Evolutionary conservation across 2,888 invertebrate species (phyloP).

Genomic region (Lepas anatifera): DNA sequence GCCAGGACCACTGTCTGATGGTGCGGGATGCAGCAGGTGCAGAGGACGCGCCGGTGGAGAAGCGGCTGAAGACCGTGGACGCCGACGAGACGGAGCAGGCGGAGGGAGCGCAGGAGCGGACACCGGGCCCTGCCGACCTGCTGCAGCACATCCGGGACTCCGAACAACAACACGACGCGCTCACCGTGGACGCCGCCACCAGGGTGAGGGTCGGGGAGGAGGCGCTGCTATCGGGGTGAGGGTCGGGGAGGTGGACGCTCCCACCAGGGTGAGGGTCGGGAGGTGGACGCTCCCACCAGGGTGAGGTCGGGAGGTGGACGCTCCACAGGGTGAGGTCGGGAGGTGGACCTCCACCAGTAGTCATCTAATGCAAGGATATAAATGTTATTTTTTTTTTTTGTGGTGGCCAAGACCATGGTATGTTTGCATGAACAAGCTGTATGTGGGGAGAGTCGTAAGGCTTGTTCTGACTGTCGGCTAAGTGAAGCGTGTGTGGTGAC

Average conservation of each 20-base stretch:
- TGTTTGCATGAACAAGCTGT: too few species aligned
- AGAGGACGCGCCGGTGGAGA: not conserved
- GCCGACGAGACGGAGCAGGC: conserved; percentile 28
- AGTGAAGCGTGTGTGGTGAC: too few species aligned
- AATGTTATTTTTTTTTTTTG: too few species aligned
- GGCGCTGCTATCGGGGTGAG: too few species aligned
- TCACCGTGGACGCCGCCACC: conserved; percentile 43
- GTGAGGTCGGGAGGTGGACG: too few species aligned
- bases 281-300: too few species aligned
- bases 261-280: conserved; percentile 43
- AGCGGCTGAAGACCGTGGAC: conserved; percentile 28
- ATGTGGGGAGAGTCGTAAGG: too few species aligned
- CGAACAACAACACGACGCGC: conserved; percentile 51
- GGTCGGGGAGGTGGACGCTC: conserved; percentile 41
- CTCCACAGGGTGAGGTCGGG: conserved; percentile 44
- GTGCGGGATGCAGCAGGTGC: not conserved
- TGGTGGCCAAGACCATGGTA: too few species aligned
- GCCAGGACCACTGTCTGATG: too few species aligned
- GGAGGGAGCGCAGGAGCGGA: conserved; percentile 28
- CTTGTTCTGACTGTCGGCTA: too few species aligned
- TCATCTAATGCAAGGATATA: too few species aligned
- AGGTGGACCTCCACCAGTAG: too few species aligned
- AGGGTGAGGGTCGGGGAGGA: conserved; percentile 44
- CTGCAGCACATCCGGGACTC: conserved; percentile 77
- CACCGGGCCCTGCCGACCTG: conserved; percentile 40